These are phyloP conservation scores for Pachycephala philippinensis DNA, from an alignment of 2,113 vertebrate species.

Conservation along the genomic window DNA sequence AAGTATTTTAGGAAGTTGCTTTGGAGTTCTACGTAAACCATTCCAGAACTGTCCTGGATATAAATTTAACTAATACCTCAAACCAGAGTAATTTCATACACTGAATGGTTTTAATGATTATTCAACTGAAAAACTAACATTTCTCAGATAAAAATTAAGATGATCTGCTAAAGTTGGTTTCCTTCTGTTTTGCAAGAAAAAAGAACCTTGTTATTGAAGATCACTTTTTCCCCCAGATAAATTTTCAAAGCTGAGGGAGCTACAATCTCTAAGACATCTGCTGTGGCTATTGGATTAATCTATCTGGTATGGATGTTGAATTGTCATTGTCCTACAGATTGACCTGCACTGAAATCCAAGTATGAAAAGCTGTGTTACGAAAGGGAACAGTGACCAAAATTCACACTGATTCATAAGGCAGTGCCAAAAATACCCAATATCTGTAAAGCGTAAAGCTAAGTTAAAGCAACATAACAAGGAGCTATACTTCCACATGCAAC, in stretches of 20 bases:
- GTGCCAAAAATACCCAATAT: background rate
- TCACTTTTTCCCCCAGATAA: background rate
- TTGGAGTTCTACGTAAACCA: background rate
- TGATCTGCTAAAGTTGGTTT: background rate
- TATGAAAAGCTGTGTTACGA: background rate
- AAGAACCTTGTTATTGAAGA: background rate
- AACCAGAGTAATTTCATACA: background rate
- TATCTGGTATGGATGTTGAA: background rate
- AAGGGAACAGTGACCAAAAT: background rate
- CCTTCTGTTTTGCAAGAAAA: background rate
- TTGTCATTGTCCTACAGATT: background rate
- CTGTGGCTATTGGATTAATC: background rate
- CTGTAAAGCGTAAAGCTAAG: background rate
- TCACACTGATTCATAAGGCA: background rate
- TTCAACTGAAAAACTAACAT: background rate
- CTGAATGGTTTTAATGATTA: background rate
- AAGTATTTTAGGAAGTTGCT: background rate
- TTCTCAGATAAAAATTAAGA: background rate
- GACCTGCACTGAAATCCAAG: background rate
- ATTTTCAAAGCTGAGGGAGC: background rate
- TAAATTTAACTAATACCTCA: background rate
- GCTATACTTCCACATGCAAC: background rate
- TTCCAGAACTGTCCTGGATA: background rate
- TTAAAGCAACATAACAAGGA: background rate
- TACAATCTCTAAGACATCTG: background rate